A percentile compares a stretch with the other conserved stretches of the same genome.
Conservation (phyloP, 2,888 invertebrate species). For the Sycophila texana region DNA sequence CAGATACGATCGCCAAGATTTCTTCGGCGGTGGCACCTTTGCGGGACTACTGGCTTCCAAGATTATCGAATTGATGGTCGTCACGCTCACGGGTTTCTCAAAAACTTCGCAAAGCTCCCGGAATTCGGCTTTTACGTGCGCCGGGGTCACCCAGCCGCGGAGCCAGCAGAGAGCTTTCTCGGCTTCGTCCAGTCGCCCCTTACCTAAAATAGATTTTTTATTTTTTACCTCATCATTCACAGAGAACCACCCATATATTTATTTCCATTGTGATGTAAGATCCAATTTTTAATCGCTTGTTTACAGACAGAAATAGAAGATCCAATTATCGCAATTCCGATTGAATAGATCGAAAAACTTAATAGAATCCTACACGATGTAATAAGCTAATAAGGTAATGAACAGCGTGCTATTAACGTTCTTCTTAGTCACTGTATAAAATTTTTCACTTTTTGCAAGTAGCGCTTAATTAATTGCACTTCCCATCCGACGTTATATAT, state of each 20-base stretch:
- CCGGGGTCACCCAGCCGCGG: conserved; percentile 84
- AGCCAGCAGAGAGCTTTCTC: conserved; percentile 85
- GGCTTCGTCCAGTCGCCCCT: conserved; percentile 82
- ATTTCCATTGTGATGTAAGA: too few relatives aligned
- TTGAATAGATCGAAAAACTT: background rate
- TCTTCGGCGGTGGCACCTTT: conserved; percentile 56
- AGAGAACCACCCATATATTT: too few relatives aligned
- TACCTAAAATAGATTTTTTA: conserved; percentile 66
- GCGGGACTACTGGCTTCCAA: conserved; percentile 6
- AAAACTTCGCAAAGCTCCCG: conserved; percentile 77
- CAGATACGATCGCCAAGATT: conserved; percentile 76
- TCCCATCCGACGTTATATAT: too few relatives aligned
- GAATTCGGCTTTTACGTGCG: conserved; percentile 80
- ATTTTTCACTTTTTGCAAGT: background rate
- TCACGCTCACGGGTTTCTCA: conserved; percentile 64
- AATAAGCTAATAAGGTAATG: too few relatives aligned
- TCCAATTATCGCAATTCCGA: background rate
- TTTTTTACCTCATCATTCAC: too few relatives aligned
- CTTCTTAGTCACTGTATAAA: background rate
- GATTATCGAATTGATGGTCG: conserved; percentile 61
- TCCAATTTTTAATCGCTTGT: too few relatives aligned
- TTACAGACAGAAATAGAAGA: too few relatives aligned
- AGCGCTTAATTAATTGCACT: background rate
- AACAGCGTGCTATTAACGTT: background rate
- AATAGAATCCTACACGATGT: background rate